Conservation (phyloP, 1,140 invertebrate species). For the Vanessa tameamea region DNA sequence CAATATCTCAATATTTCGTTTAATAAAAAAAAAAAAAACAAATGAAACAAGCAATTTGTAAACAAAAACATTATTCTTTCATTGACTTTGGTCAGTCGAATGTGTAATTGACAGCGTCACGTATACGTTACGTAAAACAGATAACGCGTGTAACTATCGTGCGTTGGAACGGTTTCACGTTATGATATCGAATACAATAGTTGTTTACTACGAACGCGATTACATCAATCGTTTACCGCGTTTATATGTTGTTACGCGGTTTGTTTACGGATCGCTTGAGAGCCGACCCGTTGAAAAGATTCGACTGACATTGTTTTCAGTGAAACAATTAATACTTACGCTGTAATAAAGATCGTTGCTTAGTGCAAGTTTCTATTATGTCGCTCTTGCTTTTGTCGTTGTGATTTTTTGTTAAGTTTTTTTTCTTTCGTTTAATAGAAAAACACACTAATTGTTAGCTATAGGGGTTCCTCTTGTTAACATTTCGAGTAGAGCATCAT, state of each 20-base stretch:
- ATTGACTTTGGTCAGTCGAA: neutral
- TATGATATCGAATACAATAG: slow-evolving; percentile 30
- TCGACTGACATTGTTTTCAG: slow-evolving; percentile 13
- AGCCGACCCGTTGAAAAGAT: slow-evolving; percentile 6
- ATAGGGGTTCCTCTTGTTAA: slow-evolving; percentile 3
- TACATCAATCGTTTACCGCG: slow-evolving; percentile 36
- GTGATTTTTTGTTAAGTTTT: neutral
- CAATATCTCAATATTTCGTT: no score
- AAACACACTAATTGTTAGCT: slow-evolving; percentile 2
- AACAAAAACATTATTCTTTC: neutral
- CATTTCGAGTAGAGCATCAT: neutral
- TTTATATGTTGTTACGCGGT: slow-evolving; percentile 35
- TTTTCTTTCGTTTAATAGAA: neutral
- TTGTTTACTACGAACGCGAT: slow-evolving; percentile 36
- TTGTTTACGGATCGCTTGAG: slow-evolving; percentile 31
- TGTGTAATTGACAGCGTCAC: neutral
- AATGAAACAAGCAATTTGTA: neutral
- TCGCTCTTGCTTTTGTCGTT: neutral
- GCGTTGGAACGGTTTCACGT: slow-evolving; percentile 8
- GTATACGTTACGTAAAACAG: slow-evolving; percentile 21
- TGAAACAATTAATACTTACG: neutral
- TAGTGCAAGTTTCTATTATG: neutral
- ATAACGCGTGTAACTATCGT: slow-evolving; percentile 20
- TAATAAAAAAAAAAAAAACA: no score
- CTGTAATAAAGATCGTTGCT: neutral